Conservation (phyloP, 2,888 invertebrate genomes). For the Diarsia dahlii region DNA sequence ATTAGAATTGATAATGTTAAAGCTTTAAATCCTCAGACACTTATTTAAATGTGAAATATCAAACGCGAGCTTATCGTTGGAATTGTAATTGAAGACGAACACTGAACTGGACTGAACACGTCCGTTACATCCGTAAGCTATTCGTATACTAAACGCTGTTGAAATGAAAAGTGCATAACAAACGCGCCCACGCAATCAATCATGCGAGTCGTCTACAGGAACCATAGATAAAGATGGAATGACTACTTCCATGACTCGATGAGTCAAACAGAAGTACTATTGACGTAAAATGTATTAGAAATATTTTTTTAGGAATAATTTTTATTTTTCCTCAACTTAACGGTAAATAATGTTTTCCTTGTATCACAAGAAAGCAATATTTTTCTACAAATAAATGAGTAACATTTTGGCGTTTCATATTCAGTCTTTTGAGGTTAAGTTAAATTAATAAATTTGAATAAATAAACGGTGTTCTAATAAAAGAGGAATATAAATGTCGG, state of each 20-base stretch:
- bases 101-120: conserved; percentile 72
- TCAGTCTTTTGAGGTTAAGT: not conserved
- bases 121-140: conserved; percentile 73
- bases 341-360: conserved; percentile 10
- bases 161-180: conserved; percentile 75
- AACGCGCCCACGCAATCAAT: conserved; percentile 72
- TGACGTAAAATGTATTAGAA: conserved; percentile 35
- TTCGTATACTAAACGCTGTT: conserved; percentile 75
- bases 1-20: conserved; percentile 2
- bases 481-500: conserved; percentile 6
- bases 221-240: conserved; percentile 73
- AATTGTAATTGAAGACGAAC: conserved; percentile 47
- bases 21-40: conserved; percentile 56
- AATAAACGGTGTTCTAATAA: not conserved
- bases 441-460: not conserved
- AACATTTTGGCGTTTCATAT: not conserved
- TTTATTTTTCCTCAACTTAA: conserved; percentile 22
- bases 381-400: not conserved
- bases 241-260: conserved; percentile 73
- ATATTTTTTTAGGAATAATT: not conserved
- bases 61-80: conserved; percentile 6
- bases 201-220: conserved; percentile 72
- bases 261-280: conserved; percentile 66
- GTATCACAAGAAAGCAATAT: conserved; percentile 2
- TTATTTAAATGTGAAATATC: conserved; percentile 21